Conservation (phyloP, 2,113 vertebrate species). For the Thymallus thymallus region DNA sequence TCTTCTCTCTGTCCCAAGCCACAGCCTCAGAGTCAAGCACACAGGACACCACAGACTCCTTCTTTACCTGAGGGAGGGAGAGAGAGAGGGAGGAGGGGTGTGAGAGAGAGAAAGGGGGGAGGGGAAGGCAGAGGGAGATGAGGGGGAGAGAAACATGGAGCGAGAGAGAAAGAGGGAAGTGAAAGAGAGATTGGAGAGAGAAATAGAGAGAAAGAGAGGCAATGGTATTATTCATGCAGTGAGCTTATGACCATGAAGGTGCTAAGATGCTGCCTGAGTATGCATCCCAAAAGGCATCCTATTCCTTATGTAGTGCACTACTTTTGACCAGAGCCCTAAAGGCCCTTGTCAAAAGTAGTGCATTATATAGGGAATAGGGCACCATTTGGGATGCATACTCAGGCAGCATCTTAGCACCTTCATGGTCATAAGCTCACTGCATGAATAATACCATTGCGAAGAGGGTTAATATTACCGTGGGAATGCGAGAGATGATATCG, state of each 20-base stretch:
- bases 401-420: no score
- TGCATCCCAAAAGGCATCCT: no score
- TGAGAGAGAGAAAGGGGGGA: neutral
- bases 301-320: no score
- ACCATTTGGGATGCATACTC: neutral
- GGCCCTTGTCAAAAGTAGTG: neutral
- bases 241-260: neutral
- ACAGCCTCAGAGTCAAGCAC: constrained; percentile 86
- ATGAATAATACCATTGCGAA: constrained; percentile 9
- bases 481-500: constrained; percentile 82
- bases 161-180: neutral
- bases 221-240: constrained; percentile 6
- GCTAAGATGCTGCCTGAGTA: no score
- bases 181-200: neutral
- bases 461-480: constrained; percentile 72
- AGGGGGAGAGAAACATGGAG: neutral
- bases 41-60: constrained; percentile 77
- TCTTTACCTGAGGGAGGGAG: constrained; percentile 73
- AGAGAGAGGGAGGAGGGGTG: neutral
- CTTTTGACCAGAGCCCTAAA: no score
- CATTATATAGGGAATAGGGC: no score
- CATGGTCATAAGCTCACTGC: neutral
- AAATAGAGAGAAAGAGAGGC: constrained; percentile 3
- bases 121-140: neutral
- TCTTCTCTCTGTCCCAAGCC: constrained; percentile 86